Base-by-base conservation (phyloP, 2,113 vertebrate species). In the Campylomormyrus numenius region DNA sequence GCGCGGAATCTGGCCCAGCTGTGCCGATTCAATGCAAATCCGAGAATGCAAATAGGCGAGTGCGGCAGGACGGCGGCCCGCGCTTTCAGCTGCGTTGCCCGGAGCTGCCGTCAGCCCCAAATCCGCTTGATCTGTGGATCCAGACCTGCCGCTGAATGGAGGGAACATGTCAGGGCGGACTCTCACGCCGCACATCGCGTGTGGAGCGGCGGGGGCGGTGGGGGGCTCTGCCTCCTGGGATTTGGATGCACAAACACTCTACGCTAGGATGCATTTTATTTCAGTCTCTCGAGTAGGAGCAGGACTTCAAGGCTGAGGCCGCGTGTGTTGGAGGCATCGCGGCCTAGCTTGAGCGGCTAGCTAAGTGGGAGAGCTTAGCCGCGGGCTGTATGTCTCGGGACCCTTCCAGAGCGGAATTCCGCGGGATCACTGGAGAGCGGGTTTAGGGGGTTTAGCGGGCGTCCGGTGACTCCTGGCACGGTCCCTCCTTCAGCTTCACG, bases 121-220 rank as follows among this genome's bases (percentile, higher is more conserved):
- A 87, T 27, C 85, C 49, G 50, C 85, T 87, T 56, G 85, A 87
- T 87, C 85, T 87, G 45, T 53, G 85, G n/a, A 53, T 53, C 27
- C n/a, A 21, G 85, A 52, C 31, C 85, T 19, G 85, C 50, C 31
- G 50, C 13, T 87, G 85, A 87, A 87, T 87, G 85, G 49, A 17
- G 85, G 27, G 10, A 21, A 53, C 85, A 39, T 87, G 85, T 87
- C 31, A 2, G 49, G 27, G 31, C 85, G n/a, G 3, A 52, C 49
- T 52, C 50, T 21, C 19, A 87, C 1, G 42, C 0, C 3, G 21
- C n/a, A 11, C 85, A 52, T 52, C 27, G 85, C 27, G 85, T 87
- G 85, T 53, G 49, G 85, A 53, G 19, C 9, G 1, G 49, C 1
- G 31, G n/a, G 84, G n/a, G 5, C 11, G 13, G 17, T 5, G 49